A percentile compares a stretch with the other conserved stretches of the same genome.
Evolutionary conservation across 2,797 vertebrate genomes (phyloP).

Genomic region (Acrossocheilus fasciatus): DNA sequence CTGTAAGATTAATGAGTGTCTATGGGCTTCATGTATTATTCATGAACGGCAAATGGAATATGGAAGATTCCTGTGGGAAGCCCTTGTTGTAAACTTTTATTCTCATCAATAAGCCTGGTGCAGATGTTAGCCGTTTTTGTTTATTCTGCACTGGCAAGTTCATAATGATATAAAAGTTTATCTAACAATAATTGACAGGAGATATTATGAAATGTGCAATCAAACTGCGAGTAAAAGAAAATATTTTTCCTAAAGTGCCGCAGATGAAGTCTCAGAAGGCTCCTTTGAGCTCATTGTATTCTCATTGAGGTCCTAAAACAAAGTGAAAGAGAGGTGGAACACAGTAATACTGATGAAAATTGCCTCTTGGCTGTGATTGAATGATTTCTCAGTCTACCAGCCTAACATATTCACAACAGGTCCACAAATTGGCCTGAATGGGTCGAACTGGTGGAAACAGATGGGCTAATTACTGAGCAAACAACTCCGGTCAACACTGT

Average conservation of each 20-base stretch:
- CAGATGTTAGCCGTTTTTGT: constrained; percentile 41
- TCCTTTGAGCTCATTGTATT: not conserved
- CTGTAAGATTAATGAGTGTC: constrained; percentile 62
- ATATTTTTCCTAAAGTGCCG: not conserved
- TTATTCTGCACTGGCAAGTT: constrained; percentile 26
- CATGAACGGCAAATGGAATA: constrained; percentile 56
- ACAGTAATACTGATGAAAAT: not conserved
- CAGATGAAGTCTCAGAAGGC: not conserved
- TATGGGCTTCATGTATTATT: constrained; percentile 58
- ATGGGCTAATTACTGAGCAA: constrained; percentile 16
- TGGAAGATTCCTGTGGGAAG: constrained; percentile 40
- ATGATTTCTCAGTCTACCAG: not conserved
- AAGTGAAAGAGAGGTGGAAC: not conserved
- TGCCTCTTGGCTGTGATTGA: not conserved
- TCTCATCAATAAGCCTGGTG: constrained; percentile 46
- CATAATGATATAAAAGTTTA: not conserved
- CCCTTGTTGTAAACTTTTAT: constrained; percentile 49
- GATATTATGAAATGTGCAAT: not conserved
- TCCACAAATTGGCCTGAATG: not conserved
- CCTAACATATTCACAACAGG: not conserved
- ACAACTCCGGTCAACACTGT: not conserved
- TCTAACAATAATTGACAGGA: not conserved
- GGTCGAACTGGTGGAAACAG: not conserved
- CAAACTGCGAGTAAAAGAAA: not conserved
- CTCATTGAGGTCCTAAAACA: not conserved